These are phyloP conservation scores for Echinometra lucunter DNA, from an alignment of 53 echinoderm and acorn worm species.

Conservation along the genomic window DNA sequence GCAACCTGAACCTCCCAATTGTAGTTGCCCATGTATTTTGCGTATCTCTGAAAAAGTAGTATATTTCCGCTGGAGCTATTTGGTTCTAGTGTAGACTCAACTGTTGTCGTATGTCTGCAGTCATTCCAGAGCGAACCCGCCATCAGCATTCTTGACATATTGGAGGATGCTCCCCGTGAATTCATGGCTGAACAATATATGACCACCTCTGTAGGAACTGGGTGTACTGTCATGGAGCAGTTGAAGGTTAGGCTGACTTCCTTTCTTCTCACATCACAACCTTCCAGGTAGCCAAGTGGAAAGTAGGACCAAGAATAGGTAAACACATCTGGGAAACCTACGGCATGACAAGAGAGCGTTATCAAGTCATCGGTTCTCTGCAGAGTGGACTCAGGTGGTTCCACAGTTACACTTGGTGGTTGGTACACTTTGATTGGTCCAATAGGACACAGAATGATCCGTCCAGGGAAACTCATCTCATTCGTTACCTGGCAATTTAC, in stretches of 20 bases:
- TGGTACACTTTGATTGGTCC: not conserved
- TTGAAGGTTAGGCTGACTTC: not conserved
- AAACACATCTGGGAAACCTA: not conserved
- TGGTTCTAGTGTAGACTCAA: not conserved
- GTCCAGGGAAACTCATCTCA: constrained; percentile 30
- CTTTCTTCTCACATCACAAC: constrained; percentile 2
- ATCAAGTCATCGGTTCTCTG: not conserved
- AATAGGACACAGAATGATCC: not conserved
- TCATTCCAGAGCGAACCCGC: not conserved
- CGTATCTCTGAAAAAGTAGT: not conserved
- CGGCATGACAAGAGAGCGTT: not conserved
- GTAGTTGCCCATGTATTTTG: not conserved
- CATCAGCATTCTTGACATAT: not conserved
- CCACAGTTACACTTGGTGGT: not conserved
- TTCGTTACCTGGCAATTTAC: not conserved
- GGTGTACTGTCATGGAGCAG: not conserved
- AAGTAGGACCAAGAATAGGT: constrained; percentile 26
- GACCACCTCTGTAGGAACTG: not conserved
- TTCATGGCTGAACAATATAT: constrained; percentile 7
- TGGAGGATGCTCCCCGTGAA: not conserved
- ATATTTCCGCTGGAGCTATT: not conserved
- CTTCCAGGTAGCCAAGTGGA: not conserved
- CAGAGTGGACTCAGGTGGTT: not conserved
- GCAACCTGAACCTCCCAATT: not conserved
- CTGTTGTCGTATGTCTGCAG: not conserved